Evolutionary conservation across 2,113 vertebrate species (phyloP).

Genomic region (Pangasianodon hypophthalmus): DNA sequence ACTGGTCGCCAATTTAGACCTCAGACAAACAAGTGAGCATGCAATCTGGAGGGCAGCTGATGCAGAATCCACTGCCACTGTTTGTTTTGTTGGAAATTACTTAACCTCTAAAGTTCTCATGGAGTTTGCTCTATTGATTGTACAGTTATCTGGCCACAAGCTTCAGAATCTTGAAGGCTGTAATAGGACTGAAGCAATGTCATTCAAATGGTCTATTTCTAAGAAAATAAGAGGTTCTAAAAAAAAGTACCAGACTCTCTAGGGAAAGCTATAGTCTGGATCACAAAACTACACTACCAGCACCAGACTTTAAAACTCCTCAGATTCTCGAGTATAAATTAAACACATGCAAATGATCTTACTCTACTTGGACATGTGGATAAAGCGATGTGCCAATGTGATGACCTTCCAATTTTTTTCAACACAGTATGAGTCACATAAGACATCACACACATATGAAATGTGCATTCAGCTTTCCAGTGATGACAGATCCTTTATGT

Average conservation of each 20-base stretch:
- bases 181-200: not conserved
- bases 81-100: not conserved
- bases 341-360: slow-evolving; percentile 2
- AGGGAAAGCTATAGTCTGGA: not conserved
- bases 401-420: slow-evolving; percentile 31
- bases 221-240: not conserved
- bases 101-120: not conserved
- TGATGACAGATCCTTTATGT: slow-evolving; percentile 39
- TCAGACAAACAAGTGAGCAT: not conserved
- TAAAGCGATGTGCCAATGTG: not conserved
- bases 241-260: not conserved
- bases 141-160: not conserved
- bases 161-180: not conserved
- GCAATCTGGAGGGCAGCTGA: not conserved
- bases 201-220: not conserved
- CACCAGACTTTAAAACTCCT: not conserved
- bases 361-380: not conserved
- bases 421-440: not conserved
- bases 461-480: not conserved
- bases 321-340: not conserved
- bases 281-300: not conserved
- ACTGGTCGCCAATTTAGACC: not conserved
- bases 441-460: slow-evolving; percentile 6
- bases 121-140: not conserved
- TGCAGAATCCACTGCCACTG: not conserved